These are phyloP conservation scores for Orycteropus afer DNA, from an alignment of 2,113 vertebrate genomes.

Conservation along the genomic window DNA sequence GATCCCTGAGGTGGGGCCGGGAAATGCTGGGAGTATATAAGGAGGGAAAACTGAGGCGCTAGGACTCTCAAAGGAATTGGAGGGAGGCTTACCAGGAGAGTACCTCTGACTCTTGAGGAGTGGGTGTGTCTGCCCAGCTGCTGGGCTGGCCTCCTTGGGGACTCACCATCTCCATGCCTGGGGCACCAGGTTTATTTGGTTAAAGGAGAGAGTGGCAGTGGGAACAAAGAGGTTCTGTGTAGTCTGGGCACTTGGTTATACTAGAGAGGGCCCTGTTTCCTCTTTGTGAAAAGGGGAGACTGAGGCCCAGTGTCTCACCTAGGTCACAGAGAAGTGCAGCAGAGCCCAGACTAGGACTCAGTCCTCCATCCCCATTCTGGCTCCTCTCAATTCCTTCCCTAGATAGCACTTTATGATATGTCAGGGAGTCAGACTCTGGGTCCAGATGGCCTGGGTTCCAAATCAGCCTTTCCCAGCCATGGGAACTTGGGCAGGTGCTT, in stretches of 20 bases:
- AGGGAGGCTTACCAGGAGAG: background rate
- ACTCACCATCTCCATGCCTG: background rate
- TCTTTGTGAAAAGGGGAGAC: background rate
- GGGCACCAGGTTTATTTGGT: background rate
- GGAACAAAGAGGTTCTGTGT: background rate
- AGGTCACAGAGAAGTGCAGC: background rate
- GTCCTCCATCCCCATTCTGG: background rate
- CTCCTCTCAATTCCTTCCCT: background rate
- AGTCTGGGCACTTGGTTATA: background rate
- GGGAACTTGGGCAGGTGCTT: background rate
- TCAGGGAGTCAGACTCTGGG: background rate
- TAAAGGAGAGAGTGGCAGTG: background rate
- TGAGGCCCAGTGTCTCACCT: background rate
- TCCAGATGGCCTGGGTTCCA: background rate
- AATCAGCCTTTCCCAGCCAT: background rate
- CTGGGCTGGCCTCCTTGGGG: background rate
- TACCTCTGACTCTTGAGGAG: background rate
- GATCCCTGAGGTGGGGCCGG: background rate
- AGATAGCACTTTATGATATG: background rate
- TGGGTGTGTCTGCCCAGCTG: background rate
- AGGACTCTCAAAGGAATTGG: background rate
- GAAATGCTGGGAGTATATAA: background rate
- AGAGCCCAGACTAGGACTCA: background rate
- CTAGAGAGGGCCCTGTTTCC: background rate
- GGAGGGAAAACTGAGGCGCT: background rate